Evolutionary conservation across 2,113 vertebrate species (phyloP), one percentile per base, ranked within the genome.

Genomic region (Saguinus imperator): DNA sequence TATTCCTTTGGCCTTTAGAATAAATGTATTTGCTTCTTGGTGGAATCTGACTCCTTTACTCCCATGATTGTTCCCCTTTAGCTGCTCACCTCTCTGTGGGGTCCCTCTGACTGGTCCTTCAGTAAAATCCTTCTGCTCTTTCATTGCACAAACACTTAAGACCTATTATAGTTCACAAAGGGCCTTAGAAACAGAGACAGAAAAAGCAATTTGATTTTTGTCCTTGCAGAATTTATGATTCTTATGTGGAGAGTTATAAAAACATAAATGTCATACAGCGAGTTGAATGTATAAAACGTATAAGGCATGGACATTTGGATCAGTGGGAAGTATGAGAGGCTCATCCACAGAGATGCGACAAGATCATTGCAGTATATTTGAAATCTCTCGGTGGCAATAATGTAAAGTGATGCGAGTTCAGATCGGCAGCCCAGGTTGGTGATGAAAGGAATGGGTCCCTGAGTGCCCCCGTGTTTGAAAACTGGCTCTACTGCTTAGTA

Each of bases 261-360:
- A 32, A 13, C 9, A 3, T 37, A 68, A 68, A n/a, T 23, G 12
- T 6, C 66, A 55, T 21, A 3, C 17, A 52, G 1, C n/a, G 43
- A 94, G 48, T 6, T 72, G 10, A 45, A 27, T 23, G 29, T 40
- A 8, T 43, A 17, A 52, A 64, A 25, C 43, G 8, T 50, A 6
- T 14, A 45, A 5, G 3, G 27, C 1, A 0, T 2, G 20, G 37
- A 68, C 10, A 50, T 32, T 75, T 20, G n/a, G 14, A 29, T 57
- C 23, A 23, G 14, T 37, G 14, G 17, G 20, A 57, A 1, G 8
- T 8, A 16, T 68, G 20, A 35, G 75, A 91, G 27, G 11, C 64
- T 50, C 72, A 40, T 68, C 48, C 48, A 37, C 45, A 40, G 25
- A 35, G 58, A 73, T 23, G 11, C 57, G 68, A 50, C 37, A 55